These are phyloP conservation scores for Enteromius anoplus DNA, from an alignment of 2,797 vertebrate species.

Conservation along the genomic window DNA sequence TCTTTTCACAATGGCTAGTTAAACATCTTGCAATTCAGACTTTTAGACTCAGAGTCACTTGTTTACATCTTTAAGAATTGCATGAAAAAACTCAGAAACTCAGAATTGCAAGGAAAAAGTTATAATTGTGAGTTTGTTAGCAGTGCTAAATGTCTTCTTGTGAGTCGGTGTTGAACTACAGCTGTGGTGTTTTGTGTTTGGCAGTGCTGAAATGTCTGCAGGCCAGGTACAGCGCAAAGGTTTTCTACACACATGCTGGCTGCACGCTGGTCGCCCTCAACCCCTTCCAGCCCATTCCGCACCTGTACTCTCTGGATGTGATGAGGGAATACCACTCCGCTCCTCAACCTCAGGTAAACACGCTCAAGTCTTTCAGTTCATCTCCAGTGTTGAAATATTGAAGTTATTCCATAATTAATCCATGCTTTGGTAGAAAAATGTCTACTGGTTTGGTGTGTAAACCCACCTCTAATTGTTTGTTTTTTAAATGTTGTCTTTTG, in stretches of 20 bases:
- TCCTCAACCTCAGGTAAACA: constrained; percentile 85
- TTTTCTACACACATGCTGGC: constrained; percentile 95
- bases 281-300: constrained; percentile 88
- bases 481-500: not conserved
- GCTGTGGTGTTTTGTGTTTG: constrained; percentile 41
- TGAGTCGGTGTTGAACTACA: not conserved
- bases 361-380: not conserved
- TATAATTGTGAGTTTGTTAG: not conserved
- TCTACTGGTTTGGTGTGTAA: not conserved
- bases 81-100: not conserved
- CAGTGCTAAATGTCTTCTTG: not conserved
- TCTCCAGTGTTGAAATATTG: not conserved
- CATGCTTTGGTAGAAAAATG: not conserved
- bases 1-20: not conserved
- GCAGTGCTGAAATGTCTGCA: constrained; percentile 95
- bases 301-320: constrained; percentile 87
- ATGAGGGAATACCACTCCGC: constrained; percentile 91
- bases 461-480: not conserved
- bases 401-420: not conserved
- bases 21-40: not conserved
- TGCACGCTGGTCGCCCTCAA: constrained; percentile 96
- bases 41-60: not conserved
- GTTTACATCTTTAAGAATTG: not conserved
- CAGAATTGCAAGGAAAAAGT: not conserved
- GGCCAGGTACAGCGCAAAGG: constrained; percentile 83